These are phyloP conservation scores for Tromatobia lineatoria DNA, from an alignment of 2,888 invertebrate species.

Conservation along the genomic window DNA sequence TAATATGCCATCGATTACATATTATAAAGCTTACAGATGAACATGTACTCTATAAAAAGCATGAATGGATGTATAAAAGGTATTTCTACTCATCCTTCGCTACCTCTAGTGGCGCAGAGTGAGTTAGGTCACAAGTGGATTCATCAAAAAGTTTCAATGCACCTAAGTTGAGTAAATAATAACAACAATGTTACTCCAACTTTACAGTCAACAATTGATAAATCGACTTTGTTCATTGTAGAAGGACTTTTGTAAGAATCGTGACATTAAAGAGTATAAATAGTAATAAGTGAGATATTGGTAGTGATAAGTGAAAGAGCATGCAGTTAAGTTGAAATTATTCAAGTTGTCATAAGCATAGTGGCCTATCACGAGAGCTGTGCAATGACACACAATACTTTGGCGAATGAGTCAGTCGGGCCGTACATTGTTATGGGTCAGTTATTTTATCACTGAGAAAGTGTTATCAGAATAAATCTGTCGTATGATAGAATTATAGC, in stretches of 20 bases:
- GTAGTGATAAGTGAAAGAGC: background rate
- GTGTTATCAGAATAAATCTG: background rate
- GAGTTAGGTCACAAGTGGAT: too few relatives aligned
- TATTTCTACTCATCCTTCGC: too few relatives aligned
- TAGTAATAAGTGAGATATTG: background rate
- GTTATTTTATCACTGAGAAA: constrained; percentile 33
- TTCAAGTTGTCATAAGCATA: constrained; percentile 17
- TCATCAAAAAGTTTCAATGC: too few relatives aligned
- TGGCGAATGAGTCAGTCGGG: constrained; percentile 25
- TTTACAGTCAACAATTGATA: too few relatives aligned
- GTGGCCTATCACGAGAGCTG: constrained; percentile 40
- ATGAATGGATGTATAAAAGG: too few relatives aligned
- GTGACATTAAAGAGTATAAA: background rate
- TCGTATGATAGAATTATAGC: background rate
- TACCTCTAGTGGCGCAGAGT: too few relatives aligned
- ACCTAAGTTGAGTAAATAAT: too few relatives aligned
- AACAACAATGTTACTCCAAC: background rate
- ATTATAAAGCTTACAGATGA: too few relatives aligned
- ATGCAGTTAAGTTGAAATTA: background rate
- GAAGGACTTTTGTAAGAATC: background rate
- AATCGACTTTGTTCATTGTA: background rate
- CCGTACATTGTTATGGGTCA: constrained; percentile 1
- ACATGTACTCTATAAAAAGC: too few relatives aligned
- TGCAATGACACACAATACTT: constrained; percentile 26
- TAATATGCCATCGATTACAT: too few relatives aligned